phyloP scores from a whole-genome alignment of 2,888 invertebrate species.

The Cyaniris semiargus region DNA sequence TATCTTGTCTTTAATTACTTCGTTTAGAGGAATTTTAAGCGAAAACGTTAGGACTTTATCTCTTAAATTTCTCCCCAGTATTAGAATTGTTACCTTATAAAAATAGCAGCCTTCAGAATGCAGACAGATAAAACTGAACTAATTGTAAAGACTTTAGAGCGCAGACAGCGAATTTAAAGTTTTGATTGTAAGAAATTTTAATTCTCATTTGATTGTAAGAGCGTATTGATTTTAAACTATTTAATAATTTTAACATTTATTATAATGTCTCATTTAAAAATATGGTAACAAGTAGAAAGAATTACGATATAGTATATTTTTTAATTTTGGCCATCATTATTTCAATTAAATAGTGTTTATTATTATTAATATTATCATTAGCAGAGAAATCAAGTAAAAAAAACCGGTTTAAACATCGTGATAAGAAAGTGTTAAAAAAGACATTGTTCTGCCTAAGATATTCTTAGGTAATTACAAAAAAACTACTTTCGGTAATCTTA shows the following conservation, averaged over 20 bases:
- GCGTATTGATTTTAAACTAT: too few relatives aligned
- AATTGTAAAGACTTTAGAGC: background rate
- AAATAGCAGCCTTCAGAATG: constrained; percentile 5
- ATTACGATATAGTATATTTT: too few relatives aligned
- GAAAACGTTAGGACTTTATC: constrained; percentile 40
- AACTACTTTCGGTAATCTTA: background rate
- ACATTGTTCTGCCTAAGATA: too few relatives aligned
- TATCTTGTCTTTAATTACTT: constrained; percentile 59
- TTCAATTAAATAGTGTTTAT: too few relatives aligned
- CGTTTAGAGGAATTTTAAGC: constrained; percentile 48
- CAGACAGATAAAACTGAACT: background rate
- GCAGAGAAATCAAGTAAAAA: too few relatives aligned
- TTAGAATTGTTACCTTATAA: background rate
- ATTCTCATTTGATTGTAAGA: background rate
- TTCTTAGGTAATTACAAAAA: background rate
- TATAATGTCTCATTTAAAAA: too few relatives aligned
- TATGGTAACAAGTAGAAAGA: too few relatives aligned
- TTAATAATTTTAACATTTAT: too few relatives aligned
- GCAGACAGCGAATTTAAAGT: background rate
- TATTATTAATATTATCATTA: too few relatives aligned
- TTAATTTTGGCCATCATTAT: too few relatives aligned
- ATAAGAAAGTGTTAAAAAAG: too few relatives aligned
- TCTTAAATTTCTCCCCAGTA: background rate
- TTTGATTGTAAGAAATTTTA: background rate
- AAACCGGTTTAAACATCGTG: too few relatives aligned